Evolutionary conservation across 2,797 vertebrate species (phyloP).

Genomic region (Sebastes iracundus): DNA sequence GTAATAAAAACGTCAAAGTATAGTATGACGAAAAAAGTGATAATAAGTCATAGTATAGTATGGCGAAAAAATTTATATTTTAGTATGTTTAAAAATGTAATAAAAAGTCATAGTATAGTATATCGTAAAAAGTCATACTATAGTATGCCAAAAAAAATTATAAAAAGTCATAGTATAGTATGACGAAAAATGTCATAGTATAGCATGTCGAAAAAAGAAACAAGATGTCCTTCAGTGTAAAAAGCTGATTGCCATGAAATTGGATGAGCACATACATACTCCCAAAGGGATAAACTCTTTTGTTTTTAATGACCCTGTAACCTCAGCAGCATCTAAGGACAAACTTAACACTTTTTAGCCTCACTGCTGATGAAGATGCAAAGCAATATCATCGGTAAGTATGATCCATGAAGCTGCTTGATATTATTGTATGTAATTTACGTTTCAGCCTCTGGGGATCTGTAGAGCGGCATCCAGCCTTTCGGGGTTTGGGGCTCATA

Average conservation of each 20-base stretch:
- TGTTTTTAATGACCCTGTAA: conserved; percentile 31
- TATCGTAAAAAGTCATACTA: no score
- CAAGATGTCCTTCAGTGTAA: conserved; percentile 24
- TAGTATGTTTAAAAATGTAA: no score
- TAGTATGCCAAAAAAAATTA: no score
- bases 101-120: no score
- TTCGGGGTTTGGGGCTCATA: not conserved
- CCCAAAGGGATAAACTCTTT: conserved; percentile 15
- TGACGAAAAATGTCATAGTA: no score
- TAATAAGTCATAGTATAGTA: no score
- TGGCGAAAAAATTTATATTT: no score
- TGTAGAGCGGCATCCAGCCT: not conserved
- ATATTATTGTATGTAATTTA: conserved; percentile 5
- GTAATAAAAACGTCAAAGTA: no score
- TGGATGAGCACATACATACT: conserved; percentile 46
- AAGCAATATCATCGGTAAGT: not conserved
- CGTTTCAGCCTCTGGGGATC: not conserved
- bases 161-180: no score
- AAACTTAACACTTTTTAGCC: conserved; percentile 1
- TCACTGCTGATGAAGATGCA: conserved; percentile 10
- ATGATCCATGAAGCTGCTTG: not conserved
- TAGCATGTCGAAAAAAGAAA: not conserved
- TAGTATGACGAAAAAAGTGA: no score
- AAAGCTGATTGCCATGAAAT: conserved; percentile 58
- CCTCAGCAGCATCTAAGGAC: conserved; percentile 10